A percentile compares a stretch with the other conserved stretches of the same genome.
phyloP scores from a whole-genome alignment of 1,140 invertebrate species.

The Brachionus manjavacas region DNA sequence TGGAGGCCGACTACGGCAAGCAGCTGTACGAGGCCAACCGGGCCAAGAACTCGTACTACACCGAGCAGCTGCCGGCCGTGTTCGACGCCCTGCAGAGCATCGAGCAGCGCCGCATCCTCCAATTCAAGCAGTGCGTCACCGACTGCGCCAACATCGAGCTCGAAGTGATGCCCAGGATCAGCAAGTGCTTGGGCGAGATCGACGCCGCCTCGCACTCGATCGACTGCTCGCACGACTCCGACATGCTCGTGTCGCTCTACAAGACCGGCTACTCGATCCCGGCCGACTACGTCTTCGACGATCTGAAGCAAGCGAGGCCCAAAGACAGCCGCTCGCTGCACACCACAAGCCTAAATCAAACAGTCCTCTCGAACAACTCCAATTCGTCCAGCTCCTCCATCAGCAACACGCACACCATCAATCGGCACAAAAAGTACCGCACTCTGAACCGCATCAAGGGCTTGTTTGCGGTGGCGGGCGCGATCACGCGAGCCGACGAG shows the following conservation, averaged over 20 bases:
- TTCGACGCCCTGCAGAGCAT: not conserved
- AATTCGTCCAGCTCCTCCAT: not conserved
- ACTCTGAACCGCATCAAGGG: slow-evolving; percentile 34
- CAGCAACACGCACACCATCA: not conserved
- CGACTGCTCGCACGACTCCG: not conserved
- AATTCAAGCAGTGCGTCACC: not conserved
- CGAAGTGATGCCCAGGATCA: slow-evolving; percentile 20
- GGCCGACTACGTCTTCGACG: not conserved
- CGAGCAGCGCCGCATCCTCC: not conserved
- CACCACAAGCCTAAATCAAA: not conserved
- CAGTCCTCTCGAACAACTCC: not conserved
- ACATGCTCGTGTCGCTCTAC: not conserved
- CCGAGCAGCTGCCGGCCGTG: slow-evolving; percentile 9
- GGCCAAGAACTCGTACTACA: slow-evolving; percentile 8
- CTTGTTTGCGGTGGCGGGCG: not conserved
- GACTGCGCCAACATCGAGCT: not conserved
- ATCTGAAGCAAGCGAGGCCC: not conserved
- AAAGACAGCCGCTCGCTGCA: not conserved
- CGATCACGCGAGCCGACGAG: not conserved
- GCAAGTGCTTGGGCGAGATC: not conserved
- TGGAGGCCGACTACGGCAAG: slow-evolving; percentile 29
- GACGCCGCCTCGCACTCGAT: not conserved
- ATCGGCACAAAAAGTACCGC: slow-evolving; percentile 28
- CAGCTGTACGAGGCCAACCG: slow-evolving; percentile 31
- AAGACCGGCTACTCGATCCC: slow-evolving; percentile 29